phyloP scores from a whole-genome alignment of 2,888 invertebrate genomes.

The Cerastis leucographa region DNA sequence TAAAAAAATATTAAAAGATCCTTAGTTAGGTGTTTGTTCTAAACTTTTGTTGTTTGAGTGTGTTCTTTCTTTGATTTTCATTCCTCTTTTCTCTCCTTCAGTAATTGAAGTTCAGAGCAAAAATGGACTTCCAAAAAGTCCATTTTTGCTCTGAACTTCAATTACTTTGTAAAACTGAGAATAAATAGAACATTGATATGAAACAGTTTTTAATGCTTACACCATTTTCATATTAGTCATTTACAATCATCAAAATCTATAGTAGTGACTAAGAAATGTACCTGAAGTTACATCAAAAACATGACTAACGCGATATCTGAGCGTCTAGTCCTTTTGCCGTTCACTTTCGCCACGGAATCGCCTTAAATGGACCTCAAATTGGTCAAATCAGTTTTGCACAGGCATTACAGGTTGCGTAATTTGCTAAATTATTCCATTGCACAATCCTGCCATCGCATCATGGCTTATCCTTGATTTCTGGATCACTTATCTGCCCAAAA shows the following conservation, averaged over 20 bases:
- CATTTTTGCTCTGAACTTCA: background rate
- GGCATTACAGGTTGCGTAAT: slow-evolving; percentile 70
- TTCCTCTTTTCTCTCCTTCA: background rate
- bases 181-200: background rate
- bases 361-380: slow-evolving; percentile 74
- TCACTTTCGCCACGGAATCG: slow-evolving; percentile 73
- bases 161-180: background rate
- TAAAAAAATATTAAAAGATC: slow-evolving; percentile 5
- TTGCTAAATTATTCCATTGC: slow-evolving; percentile 68
- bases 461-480: slow-evolving; percentile 27
- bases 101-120: no score
- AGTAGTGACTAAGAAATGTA: slow-evolving; percentile 38
- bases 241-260: slow-evolving; percentile 10
- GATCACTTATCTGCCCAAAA: slow-evolving; percentile 15
- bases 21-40: background rate
- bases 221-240: background rate
- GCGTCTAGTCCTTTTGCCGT: slow-evolving; percentile 67
- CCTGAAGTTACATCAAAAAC: slow-evolving; percentile 54
- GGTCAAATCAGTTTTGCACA: slow-evolving; percentile 72
- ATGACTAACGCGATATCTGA: slow-evolving; percentile 63
- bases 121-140: no score
- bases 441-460: slow-evolving; percentile 54
- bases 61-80: background rate
- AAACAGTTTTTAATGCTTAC: background rate
- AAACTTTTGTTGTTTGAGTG: background rate